Percentiles rank a stretch among this genome's conserved stretches.
Conservation (phyloP, 2,888 invertebrate species). For the Cybosia mesomella region DNA sequence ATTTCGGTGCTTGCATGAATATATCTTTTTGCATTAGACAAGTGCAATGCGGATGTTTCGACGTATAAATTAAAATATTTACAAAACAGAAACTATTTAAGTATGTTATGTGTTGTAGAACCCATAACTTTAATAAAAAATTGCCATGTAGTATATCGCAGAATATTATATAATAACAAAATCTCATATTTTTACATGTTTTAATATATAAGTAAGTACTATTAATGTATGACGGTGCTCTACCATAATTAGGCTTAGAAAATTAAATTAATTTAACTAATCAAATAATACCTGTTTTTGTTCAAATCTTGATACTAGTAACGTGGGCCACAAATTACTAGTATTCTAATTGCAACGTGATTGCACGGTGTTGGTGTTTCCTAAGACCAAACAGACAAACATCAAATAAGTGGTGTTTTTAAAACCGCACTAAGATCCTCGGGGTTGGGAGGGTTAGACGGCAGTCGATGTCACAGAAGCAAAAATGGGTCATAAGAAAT, state of each 20-base stretch:
- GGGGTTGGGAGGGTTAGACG: too few species aligned
- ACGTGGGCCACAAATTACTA: too few species aligned
- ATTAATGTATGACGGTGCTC: slow-evolving; percentile 45
- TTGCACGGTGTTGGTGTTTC: too few species aligned
- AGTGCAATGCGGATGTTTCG: not conserved
- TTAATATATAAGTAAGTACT: slow-evolving; percentile 23
- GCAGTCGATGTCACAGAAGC: too few species aligned
- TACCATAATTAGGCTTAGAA: slow-evolving; percentile 40
- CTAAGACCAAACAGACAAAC: too few species aligned
- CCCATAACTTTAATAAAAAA: not conserved
- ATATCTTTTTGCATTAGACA: not conserved
- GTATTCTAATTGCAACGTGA: too few species aligned
- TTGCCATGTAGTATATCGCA: not conserved
- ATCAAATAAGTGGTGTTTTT: too few species aligned
- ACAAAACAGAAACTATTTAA: not conserved
- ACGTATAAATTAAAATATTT: not conserved
- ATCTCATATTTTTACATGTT: slow-evolving; percentile 23
- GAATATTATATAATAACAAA: slow-evolving; percentile 15
- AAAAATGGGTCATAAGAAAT: too few species aligned
- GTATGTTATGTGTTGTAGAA: not conserved
- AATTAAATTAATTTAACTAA: slow-evolving; percentile 51
- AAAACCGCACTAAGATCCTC: too few species aligned
- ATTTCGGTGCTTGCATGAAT: not conserved
- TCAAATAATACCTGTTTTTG: slow-evolving; percentile 13
- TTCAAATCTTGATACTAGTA: not conserved